Conservation (phyloP, 2,113 vertebrate species). For the Oncorhynchus masou region DNA sequence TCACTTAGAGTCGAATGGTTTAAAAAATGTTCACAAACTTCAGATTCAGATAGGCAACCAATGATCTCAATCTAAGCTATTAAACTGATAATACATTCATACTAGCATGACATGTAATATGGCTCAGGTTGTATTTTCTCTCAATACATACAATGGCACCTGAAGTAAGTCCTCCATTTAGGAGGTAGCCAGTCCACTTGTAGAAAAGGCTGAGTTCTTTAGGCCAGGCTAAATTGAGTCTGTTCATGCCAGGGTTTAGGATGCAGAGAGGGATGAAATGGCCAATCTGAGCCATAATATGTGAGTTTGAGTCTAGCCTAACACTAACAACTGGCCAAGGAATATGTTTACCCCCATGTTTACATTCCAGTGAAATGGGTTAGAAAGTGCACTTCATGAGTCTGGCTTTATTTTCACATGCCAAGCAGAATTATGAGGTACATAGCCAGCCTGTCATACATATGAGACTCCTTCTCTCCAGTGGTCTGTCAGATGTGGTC, state of each 20-base stretch:
- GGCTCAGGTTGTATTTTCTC: slow-evolving; percentile 59
- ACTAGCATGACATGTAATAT: slow-evolving; percentile 39
- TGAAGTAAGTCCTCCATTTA: slow-evolving; percentile 16
- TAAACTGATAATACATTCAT: slow-evolving; percentile 3
- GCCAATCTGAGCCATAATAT: slow-evolving; percentile 65
- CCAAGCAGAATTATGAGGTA: slow-evolving; percentile 48
- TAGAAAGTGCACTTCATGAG: slow-evolving; percentile 49
- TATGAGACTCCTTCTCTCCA: slow-evolving; percentile 36
- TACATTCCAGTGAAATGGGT: slow-evolving; percentile 69
- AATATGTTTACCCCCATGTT: slow-evolving; percentile 72
- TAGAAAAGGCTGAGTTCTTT: not conserved
- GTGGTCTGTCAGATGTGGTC: slow-evolving; percentile 45
- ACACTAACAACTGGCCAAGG: slow-evolving; percentile 72
- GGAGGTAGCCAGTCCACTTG: slow-evolving; percentile 38
- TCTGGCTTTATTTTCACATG: slow-evolving; percentile 48
- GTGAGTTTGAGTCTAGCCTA: slow-evolving; percentile 56
- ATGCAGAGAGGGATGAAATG: slow-evolving; percentile 53
- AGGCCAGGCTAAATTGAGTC: slow-evolving; percentile 21
- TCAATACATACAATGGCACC: slow-evolving; percentile 21
- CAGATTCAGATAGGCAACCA: slow-evolving; percentile 22
- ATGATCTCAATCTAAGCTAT: slow-evolving; percentile 50
- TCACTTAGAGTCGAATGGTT: slow-evolving; percentile 24
- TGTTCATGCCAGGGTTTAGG: slow-evolving; percentile 33
- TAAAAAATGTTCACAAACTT: slow-evolving; percentile 41
- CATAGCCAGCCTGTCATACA: slow-evolving; percentile 50